Evolutionary conservation across 53 echinoderm and acorn worm species (phyloP), one percentile per base, ranked within the genome.

Genomic region (Astropecten irregularis): DNA sequence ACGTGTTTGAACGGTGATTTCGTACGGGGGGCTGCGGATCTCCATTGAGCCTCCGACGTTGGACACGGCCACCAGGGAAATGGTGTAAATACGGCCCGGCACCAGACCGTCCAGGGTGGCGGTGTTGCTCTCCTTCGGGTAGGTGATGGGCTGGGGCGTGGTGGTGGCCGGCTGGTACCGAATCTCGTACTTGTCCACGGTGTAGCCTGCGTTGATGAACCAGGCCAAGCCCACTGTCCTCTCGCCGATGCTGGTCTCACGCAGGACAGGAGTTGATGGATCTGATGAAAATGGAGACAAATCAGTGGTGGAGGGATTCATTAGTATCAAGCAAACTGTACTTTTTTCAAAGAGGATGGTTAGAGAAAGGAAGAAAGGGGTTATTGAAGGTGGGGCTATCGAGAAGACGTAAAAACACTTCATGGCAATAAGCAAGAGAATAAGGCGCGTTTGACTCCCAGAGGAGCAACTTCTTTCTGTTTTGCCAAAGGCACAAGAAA

Each of bases 71-170:
- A 88, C 48, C 27, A 85, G 70, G 0, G 55, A 50, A 53, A 85
- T 48, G 26, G 38, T 18, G 70, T 95, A 95, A 27, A 35, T 21
- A 1, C 86, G 82, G 22, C 92, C 95, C 9, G 89, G 66, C 5
- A 42, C 35, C 62, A 92, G 62, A 38, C 68, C 65, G 0, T 23
- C 33, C 19, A 88, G 73, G 14, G 85, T 87, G 25, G 82, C 52
- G 0, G 21, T 27, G 21, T 65, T 77, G 9, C 25, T 40, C 1
- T 25, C 21, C 11, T 42, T 61, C 14, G 49, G 9, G 22, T 73
- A 32, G 15, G 6, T 35, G 29, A 85, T 30, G 0, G 92, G 92
- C 60, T 81, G 76, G 3, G 82, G 27, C 15, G 84, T 72, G 1
- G 25, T 25, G 20, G 16, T 20, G 1, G 27, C 31, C 9, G 88